phyloP scores from a whole-genome alignment of 1,140 invertebrate species.

The Cherax quadricarinatus region DNA sequence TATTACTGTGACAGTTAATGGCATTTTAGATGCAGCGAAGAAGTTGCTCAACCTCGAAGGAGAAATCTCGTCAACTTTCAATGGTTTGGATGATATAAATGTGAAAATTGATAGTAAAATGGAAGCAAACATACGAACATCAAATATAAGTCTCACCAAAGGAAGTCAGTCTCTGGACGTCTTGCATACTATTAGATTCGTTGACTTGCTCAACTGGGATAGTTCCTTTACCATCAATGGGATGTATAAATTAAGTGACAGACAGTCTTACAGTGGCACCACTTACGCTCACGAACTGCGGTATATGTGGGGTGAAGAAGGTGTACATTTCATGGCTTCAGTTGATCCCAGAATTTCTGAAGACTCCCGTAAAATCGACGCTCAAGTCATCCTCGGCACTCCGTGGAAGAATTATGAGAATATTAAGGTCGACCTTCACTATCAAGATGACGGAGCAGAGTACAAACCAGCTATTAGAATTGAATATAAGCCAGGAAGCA shows the following conservation, averaged over 20 bases:
- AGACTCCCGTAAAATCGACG: conserved; percentile 22
- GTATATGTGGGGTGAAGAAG: neutral
- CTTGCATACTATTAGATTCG: conserved; percentile 19
- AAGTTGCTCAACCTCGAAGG: conserved; percentile 24
- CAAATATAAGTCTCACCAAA: conserved; percentile 3
- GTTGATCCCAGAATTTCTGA: conserved; percentile 24
- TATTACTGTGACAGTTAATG: conserved; percentile 29
- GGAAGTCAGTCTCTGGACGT: conserved; percentile 7
- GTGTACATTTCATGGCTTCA: neutral
- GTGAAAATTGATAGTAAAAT: conserved; percentile 40
- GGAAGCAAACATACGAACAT: conserved; percentile 20
- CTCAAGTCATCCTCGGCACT: neutral
- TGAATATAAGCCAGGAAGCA: conserved; percentile 46
- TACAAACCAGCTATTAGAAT: neutral
- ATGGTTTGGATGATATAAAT: conserved; percentile 52
- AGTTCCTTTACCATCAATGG: conserved; percentile 38
- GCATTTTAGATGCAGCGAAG: conserved; percentile 4
- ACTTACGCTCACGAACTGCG: conserved; percentile 4
- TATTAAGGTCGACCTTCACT: conserved; percentile 27
- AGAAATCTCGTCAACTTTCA: conserved; percentile 36
- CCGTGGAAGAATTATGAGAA: conserved; percentile 17
- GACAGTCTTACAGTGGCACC: conserved; percentile 12
- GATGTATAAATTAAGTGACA: conserved; percentile 14
- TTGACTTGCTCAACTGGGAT: conserved; percentile 56
- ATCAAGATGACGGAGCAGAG: conserved; percentile 24